Base-by-base conservation (phyloP, 2,113 vertebrate genomes). In the Nematolebias whitei region DNA sequence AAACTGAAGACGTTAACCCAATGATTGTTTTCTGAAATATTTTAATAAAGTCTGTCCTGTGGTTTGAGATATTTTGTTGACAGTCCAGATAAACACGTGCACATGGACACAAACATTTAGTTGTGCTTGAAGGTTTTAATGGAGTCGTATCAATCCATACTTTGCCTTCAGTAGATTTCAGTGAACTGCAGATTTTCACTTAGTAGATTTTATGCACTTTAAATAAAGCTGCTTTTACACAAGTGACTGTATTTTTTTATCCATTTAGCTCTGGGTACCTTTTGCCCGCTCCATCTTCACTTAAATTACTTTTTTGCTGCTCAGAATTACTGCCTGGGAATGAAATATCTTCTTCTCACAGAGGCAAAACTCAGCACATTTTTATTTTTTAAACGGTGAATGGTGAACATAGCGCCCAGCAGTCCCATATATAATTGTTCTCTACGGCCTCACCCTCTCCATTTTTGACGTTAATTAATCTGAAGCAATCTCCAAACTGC, bases 401-500 rank as follows among this genome's bases (percentile, higher is more conserved):
- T 58, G 55, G 71, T 13, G 55, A 68, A 75, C 68, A 55, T 62
- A 60, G 39, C 64, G 64, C 56, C 78, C 56, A 51, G 71, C 75
- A 86, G 80, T 80, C 62, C 76, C 76, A 77, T 48, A 76, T 52
- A 83, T 84, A 81, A 87, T 88, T 85, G 82, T 82, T 63, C 79
- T 73, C 69, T 24, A 41, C 18, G 45, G 76, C 71, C 71, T 87
- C 48, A 43, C 55, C 67, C 72, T 71, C 56, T 80, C 54, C 63
- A 22, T 85, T 53, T 76, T 87, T 65, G 83, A 86, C 87, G 71
- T 84, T 75, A 89, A 88, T 90, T 87, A 88, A 88, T 88, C 77
- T 83, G 40, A 82, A 67, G 80, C 77, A 78, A 85, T 87, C 74
- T 81, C 79, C 62, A 79, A 80, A 80, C 83, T 64, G 74, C 78